phyloP scores from a whole-genome alignment of 2,797 vertebrate species.

The Microhierax caerulescens region DNA sequence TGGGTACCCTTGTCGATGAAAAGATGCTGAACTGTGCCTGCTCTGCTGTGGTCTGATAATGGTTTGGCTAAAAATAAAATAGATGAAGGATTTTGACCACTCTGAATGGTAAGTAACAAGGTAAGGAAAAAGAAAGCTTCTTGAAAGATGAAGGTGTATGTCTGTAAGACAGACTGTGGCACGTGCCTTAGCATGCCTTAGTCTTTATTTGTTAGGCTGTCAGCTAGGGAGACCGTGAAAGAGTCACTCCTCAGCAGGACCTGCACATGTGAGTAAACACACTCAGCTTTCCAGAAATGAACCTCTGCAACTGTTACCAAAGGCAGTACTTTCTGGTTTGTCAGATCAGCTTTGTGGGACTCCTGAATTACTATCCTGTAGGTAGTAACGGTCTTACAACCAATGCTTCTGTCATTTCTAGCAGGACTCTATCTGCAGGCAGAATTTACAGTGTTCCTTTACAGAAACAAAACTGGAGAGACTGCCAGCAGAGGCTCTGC shows the following conservation, averaged over 20 bases:
- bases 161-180: not conserved
- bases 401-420: not conserved
- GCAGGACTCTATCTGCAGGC: not conserved
- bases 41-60: not conserved
- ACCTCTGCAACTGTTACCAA: not conserved
- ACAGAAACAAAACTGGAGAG: not conserved
- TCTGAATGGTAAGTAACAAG: not conserved
- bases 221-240: not conserved
- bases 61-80: not conserved
- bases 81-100: not conserved
- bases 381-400: not conserved
- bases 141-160: not conserved
- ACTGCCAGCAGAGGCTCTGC: not conserved
- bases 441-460: not conserved
- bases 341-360: not conserved
- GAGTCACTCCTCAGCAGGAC: not conserved
- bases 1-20: not conserved
- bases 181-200: not conserved
- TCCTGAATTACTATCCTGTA: not conserved
- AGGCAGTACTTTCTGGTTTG: not conserved
- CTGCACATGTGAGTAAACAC: rapidly evolving
- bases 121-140: not conserved
- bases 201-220: not conserved
- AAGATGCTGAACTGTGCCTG: not conserved
- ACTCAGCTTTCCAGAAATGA: not conserved